phyloP scores from a whole-genome alignment of 2,113 vertebrate species.

The Eublepharis macularius region DNA sequence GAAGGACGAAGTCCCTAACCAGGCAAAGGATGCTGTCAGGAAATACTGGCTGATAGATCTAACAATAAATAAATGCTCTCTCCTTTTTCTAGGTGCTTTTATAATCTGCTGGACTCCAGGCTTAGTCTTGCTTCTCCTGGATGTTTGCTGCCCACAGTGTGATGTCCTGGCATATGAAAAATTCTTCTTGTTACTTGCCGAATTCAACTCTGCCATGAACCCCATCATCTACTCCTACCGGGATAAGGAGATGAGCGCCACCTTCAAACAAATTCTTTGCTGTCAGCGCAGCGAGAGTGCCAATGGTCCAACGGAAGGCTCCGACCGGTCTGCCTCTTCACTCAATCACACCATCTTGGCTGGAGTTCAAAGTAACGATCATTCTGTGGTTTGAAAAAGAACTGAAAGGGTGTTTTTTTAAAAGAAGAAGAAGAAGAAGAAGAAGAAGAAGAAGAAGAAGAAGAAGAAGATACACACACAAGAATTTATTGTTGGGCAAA shows the following conservation, averaged over 20 bases:
- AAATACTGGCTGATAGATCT: no score
- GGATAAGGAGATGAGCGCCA: constrained; percentile 98
- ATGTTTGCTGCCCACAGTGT: constrained; percentile 92
- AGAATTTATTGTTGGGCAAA: accelerated
- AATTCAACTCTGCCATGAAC: constrained; percentile 99
- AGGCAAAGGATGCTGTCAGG: no score
- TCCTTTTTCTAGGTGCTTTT: constrained; percentile 85
- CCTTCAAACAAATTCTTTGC: constrained; percentile 97
- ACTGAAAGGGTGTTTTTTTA: background rate
- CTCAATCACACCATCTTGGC: constrained; percentile 94
- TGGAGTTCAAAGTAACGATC: constrained; percentile 88
- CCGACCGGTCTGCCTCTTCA: constrained; percentile 93
- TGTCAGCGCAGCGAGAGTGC: constrained; percentile 90
- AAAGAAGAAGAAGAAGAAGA: background rate
- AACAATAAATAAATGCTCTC: constrained; percentile 7
- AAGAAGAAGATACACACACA: background rate
- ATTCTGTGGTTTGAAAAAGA: constrained; percentile 88
- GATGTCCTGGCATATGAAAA: constrained; percentile 93
- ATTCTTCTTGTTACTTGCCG: constrained; percentile 95
- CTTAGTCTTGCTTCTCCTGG: constrained; percentile 91
- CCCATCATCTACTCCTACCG: constrained; percentile 99
- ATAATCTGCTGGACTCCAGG: constrained; percentile 99
- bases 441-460: no score
- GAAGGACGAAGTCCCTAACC: no score
- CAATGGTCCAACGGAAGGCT: constrained; percentile 89